Percentiles rank a stretch among this genome's conserved stretches.
Conservation (phyloP, 2,888 invertebrate genomes). For the Drosophila infuscata region DNA sequence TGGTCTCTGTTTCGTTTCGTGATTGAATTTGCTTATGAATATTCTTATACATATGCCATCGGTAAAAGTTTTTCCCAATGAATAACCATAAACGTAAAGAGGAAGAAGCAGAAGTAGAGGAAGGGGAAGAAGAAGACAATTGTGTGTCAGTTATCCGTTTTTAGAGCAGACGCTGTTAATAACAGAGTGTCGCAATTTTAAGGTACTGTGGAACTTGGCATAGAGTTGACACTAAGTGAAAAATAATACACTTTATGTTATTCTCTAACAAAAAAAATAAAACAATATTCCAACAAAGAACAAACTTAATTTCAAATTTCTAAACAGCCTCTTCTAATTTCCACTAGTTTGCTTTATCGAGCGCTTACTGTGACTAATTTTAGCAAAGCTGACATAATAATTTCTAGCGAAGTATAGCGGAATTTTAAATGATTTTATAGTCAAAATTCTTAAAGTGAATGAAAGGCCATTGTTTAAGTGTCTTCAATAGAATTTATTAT, state of each 20-base stretch:
- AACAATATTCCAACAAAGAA: background rate
- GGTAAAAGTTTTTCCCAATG: slow-evolving; percentile 31
- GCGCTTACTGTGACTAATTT: background rate
- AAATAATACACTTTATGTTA: background rate
- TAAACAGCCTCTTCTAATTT: background rate
- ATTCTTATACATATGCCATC: slow-evolving; percentile 3
- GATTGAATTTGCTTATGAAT: slow-evolving; percentile 19
- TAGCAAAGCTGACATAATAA: background rate
- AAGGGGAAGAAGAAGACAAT: background rate
- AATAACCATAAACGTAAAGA: slow-evolving; percentile 18
- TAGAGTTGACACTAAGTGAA: background rate
- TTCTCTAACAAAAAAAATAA: background rate
- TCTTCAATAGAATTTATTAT: background rate
- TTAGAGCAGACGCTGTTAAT: slow-evolving; percentile 11
- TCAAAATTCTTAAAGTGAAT: background rate
- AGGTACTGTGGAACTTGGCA: background rate
- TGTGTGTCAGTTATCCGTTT: slow-evolving; percentile 32
- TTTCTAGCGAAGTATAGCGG: background rate
- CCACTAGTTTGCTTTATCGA: background rate
- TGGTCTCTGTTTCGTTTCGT: background rate
- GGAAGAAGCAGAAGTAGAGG: background rate
- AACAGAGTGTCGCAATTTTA: slow-evolving; percentile 33
- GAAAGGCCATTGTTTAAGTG: background rate
- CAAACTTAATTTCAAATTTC: background rate
- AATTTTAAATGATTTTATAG: background rate